A percentile compares a stretch with the other conserved stretches of the same genome.
Evolutionary conservation across 2,888 invertebrate genomes (phyloP).

Genomic region (Eupithecia dodoneata): DNA sequence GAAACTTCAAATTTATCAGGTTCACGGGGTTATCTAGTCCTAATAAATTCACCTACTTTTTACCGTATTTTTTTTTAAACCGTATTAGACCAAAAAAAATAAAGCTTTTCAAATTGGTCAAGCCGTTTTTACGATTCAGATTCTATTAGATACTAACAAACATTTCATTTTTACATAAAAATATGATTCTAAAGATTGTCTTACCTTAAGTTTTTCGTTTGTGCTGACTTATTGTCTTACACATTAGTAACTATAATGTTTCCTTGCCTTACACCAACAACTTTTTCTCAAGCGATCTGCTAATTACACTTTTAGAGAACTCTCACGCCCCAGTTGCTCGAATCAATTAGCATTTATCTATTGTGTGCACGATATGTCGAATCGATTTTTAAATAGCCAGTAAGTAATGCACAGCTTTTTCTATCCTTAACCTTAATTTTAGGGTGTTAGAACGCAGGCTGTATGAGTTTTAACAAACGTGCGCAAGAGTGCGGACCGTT

Average conservation of each 20-base stretch:
- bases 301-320: slow-evolving; percentile 51
- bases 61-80: too few relatives aligned
- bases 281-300: slow-evolving; percentile 39
- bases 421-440: slow-evolving; percentile 81
- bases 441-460: slow-evolving; percentile 70
- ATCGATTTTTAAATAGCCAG: slow-evolving; percentile 64
- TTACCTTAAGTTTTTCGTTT: neutral
- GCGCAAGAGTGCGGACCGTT: slow-evolving; percentile 72
- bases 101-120: too few relatives aligned
- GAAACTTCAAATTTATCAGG: neutral
- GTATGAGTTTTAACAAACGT: slow-evolving; percentile 72
- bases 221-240: neutral
- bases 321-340: slow-evolving; percentile 68
- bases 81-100: too few relatives aligned
- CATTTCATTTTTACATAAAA: neutral
- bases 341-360: slow-evolving; percentile 58
- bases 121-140: too few relatives aligned
- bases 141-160: too few relatives aligned
- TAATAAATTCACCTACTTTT: too few relatives aligned
- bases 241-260: neutral
- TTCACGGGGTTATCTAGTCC: too few relatives aligned
- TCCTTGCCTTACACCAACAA: slow-evolving; percentile 9
- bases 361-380: slow-evolving; percentile 51
- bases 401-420: slow-evolving; percentile 56
- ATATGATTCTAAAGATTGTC: neutral